These are phyloP conservation scores for Bubo blakistoni DNA, from an alignment of 2,113 vertebrate species.

Conservation along the genomic window DNA sequence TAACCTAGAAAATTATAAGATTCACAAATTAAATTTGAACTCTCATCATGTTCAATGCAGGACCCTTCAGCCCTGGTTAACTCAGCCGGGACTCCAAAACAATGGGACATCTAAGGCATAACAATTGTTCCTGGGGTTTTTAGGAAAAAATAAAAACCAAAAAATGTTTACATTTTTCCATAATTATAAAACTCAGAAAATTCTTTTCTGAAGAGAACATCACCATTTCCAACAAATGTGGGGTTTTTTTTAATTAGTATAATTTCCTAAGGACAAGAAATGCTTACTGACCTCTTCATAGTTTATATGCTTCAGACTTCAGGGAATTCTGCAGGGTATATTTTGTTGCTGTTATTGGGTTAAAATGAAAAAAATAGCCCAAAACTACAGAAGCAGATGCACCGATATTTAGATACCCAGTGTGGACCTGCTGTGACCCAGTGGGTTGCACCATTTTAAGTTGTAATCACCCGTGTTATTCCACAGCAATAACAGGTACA, in stretches of 20 bases:
- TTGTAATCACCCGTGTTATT: fast-evolving
- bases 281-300: not conserved
- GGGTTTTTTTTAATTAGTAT: not conserved
- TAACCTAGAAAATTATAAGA: not conserved
- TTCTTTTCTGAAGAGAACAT: not conserved
- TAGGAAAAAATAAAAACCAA: fast-evolving
- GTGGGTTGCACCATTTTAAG: not conserved
- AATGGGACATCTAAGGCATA: not conserved
- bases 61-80: not conserved
- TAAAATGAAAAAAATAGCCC: not conserved
- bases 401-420: not conserved
- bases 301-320: not conserved
- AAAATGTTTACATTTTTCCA: not conserved
- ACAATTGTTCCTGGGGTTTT: not conserved
- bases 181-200: not conserved
- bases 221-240: not conserved
- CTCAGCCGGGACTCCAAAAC: not conserved
- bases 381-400: not conserved
- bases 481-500: not conserved
- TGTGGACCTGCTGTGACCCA: not conserved
- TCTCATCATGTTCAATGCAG: not conserved
- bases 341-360: not conserved
- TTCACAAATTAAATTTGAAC: not conserved
- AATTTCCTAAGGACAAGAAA: not conserved
- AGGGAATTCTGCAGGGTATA: not conserved